Base-by-base conservation (phyloP, 1,140 invertebrate species). In the Atta colombica region DNA sequence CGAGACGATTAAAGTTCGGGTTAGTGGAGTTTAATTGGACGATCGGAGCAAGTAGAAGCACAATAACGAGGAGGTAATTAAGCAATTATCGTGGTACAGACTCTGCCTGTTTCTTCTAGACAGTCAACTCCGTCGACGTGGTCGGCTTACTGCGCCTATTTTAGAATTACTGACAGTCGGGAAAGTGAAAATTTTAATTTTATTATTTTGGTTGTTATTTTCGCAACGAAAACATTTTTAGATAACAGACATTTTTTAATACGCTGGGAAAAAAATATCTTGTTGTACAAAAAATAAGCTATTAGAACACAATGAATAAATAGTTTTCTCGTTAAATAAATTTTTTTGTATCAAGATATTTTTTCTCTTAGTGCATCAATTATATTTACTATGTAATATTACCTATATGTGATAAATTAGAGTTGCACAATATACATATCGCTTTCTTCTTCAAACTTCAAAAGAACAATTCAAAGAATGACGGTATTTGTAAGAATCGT, bases 21-120 rank as follows among this genome's bases (percentile, higher is more conserved):
- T 49, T 35, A 39, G 78, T 81, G 66, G 72, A 91, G 80, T 81
- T 91, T 90, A 90, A 90, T 89, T 87, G 89, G 78, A 85, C 39
- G 61, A 63, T 66, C 63, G 58, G 39, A 31, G 71, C 71, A 69
- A 74, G 49, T 51, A 74, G 74, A 74, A 84, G 53, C 61, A 61
- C 61, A 25, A 77, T 82, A 89, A 86, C 78, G 68, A 86, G 72
- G 51, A 68, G 77, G 81, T 91, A 90, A 91, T 90, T 89, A 90
- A 90, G 82, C 87, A 90, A 86, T 91, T 91, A 88, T 55, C 25
- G 35, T 71, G 12, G 63, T 63, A 71, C 18, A 60, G 45, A 51
- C 58, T n/a, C 25, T 21, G 55, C 31, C 25, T 18, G 55, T 45
- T 88, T 85, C 55, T 89, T 75, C 28, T 75, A 63, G 55, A 65